Conservation (phyloP, 2,113 vertebrate species). For the Beaufortia kweichowensis region DNA sequence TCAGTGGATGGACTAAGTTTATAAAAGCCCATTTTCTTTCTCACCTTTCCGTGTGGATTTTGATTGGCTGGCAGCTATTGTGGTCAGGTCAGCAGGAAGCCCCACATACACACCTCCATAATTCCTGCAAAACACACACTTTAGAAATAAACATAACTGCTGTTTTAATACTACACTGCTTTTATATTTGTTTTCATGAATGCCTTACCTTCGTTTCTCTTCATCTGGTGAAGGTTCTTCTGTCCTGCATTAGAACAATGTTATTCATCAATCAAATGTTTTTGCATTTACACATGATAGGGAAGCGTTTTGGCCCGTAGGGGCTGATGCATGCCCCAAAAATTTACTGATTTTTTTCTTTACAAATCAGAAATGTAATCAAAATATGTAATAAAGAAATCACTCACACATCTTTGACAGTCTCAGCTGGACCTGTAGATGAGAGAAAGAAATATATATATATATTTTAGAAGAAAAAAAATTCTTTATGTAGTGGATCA, state of each 20-base stretch:
- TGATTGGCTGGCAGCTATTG: slow-evolving; percentile 80
- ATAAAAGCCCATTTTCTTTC: not conserved
- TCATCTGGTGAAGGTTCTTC: slow-evolving; percentile 87
- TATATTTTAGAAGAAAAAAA: no score
- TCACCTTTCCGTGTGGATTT: slow-evolving; percentile 86
- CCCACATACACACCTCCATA: slow-evolving; percentile 95
- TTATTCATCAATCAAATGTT: no score
- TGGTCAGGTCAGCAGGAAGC: slow-evolving; percentile 79
- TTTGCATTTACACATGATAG: no score
- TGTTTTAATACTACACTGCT: not conserved
- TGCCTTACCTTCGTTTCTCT: slow-evolving; percentile 87
- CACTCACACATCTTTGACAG: slow-evolving; percentile 92
- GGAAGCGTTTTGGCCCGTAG: slow-evolving; percentile 39
- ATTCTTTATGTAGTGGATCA: no score
- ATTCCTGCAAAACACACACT: slow-evolving; percentile 77
- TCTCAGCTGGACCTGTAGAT: slow-evolving; percentile 83
- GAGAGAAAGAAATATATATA: no score
- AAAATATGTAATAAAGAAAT: not conserved
- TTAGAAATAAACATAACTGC: not conserved
- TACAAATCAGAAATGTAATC: not conserved
- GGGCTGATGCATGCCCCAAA: slow-evolving; percentile 22
- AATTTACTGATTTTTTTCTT: no score
- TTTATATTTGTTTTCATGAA: not conserved
- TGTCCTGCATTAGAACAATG: slow-evolving; percentile 78
- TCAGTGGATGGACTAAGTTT: not conserved